These are phyloP conservation scores for Bostrychus sinensis DNA, from an alignment of 2,113 vertebrate species.

Conservation along the genomic window DNA sequence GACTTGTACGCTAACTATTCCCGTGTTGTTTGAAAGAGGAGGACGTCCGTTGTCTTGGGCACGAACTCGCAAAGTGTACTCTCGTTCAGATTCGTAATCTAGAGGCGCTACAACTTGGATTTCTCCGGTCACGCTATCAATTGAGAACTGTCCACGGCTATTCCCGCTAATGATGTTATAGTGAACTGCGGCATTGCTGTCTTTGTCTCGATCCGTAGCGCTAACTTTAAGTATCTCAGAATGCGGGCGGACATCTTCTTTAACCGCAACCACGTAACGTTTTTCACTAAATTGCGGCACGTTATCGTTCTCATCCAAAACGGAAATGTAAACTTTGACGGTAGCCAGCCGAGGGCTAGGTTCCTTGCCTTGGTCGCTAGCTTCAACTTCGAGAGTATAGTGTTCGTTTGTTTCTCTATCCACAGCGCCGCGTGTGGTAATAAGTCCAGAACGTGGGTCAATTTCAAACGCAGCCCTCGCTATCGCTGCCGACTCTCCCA, in stretches of 20 bases:
- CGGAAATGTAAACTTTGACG: slow-evolving; percentile 91
- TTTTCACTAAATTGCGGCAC: slow-evolving; percentile 97
- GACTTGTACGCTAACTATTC: slow-evolving; percentile 94
- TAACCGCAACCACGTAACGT: slow-evolving; percentile 93
- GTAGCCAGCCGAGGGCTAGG: slow-evolving; percentile 90
- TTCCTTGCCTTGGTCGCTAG: slow-evolving; percentile 93
- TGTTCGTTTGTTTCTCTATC: slow-evolving; percentile 94
- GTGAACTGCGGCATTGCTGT: slow-evolving; percentile 91
- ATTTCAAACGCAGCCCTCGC: slow-evolving; percentile 88
- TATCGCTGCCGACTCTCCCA: slow-evolving; percentile 81
- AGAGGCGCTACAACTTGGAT: slow-evolving; percentile 93
- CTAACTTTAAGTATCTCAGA: slow-evolving; percentile 91
- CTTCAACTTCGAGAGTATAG: slow-evolving; percentile 93
- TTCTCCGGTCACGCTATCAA: slow-evolving; percentile 93
- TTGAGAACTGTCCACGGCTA: slow-evolving; percentile 94
- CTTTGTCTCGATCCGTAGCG: slow-evolving; percentile 91
- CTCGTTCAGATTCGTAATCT: slow-evolving; percentile 93
- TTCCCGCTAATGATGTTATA: slow-evolving; percentile 98
- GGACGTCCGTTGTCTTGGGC: slow-evolving; percentile 95
- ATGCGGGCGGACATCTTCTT: slow-evolving; percentile 92
- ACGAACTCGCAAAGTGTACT: slow-evolving; percentile 91
- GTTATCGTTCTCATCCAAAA: slow-evolving; percentile 98
- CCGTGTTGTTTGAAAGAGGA: slow-evolving; percentile 95
- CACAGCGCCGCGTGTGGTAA: slow-evolving; percentile 91
- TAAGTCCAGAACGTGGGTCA: slow-evolving; percentile 92